phyloP scores from a whole-genome alignment of 2,888 invertebrate genomes.

The Sussaba pulchella region DNA sequence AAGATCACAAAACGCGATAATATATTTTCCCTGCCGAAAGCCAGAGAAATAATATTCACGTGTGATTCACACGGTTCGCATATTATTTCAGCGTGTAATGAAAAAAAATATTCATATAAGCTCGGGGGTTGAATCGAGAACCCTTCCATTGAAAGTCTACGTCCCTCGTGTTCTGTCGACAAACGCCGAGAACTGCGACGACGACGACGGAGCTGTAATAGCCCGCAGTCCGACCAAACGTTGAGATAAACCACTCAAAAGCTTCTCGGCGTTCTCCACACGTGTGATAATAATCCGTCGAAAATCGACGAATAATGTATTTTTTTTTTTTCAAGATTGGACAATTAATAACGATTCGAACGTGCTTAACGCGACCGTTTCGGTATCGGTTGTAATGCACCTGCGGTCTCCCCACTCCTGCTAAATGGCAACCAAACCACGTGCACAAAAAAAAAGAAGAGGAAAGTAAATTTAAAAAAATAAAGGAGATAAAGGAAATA shows the following conservation, averaged over 20 bases:
- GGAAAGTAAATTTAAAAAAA: too few relatives aligned
- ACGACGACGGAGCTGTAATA: background rate
- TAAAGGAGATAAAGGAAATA: too few relatives aligned
- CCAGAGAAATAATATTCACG: background rate
- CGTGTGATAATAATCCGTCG: background rate
- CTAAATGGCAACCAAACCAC: slow-evolving; percentile 36
- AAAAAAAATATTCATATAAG: slow-evolving; percentile 44
- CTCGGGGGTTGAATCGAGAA: background rate
- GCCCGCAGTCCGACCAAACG: background rate
- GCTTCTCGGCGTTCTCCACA: background rate
- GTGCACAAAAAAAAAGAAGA: too few relatives aligned
- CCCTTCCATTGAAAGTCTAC: slow-evolving; percentile 22
- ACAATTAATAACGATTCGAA: slow-evolving; percentile 5
- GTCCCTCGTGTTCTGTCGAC: slow-evolving; percentile 24
- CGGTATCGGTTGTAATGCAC: slow-evolving; percentile 59
- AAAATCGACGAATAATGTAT: slow-evolving; percentile 10
- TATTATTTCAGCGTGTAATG: slow-evolving; percentile 11
- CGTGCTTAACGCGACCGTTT: slow-evolving; percentile 42
- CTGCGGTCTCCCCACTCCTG: slow-evolving; percentile 32
- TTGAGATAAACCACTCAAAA: slow-evolving; percentile 32
- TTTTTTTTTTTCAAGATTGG: background rate
- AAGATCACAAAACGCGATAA: background rate
- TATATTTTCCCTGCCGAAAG: background rate
- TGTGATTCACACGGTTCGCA: background rate
- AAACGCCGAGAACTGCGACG: background rate